These are phyloP conservation scores for Lutjanus erythropterus DNA, from an alignment of 2,113 vertebrate species.

Conservation along the genomic window DNA sequence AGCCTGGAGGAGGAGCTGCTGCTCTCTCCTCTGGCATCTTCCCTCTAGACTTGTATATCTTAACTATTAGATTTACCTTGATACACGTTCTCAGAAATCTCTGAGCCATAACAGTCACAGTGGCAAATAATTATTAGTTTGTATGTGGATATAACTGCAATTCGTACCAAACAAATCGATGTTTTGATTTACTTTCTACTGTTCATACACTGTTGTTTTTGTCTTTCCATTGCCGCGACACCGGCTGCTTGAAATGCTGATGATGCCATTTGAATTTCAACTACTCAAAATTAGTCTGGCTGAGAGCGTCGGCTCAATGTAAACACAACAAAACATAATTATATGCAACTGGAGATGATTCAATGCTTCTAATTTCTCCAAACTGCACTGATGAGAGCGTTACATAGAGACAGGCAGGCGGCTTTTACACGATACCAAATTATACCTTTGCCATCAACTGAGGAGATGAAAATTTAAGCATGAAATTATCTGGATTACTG, in stretches of 20 bases:
- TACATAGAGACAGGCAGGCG: conserved; percentile 6
- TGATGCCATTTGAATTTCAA: conserved; percentile 3
- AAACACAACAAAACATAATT: conserved; percentile 42
- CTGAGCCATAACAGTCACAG: conserved; percentile 23
- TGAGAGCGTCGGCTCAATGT: conserved; percentile 19
- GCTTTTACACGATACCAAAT: conserved; percentile 24
- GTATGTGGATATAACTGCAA: neutral
- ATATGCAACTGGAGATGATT: conserved; percentile 43
- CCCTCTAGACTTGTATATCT: conserved; percentile 23
- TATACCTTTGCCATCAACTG: conserved; percentile 2
- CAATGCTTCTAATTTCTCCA: conserved; percentile 23
- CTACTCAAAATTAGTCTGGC: conserved; percentile 9
- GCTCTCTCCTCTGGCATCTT: conserved; percentile 22
- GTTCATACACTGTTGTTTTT: neutral
- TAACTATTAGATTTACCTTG: conserved; percentile 45
- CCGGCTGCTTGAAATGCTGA: neutral
- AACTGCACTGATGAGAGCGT: conserved; percentile 28
- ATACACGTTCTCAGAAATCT: conserved; percentile 39
- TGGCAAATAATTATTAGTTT: conserved; percentile 5
- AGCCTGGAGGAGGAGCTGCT: conserved; percentile 32
- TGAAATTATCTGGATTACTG: conserved; percentile 17
- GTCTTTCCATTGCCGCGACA: neutral
- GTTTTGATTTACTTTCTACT: neutral
- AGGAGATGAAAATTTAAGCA: conserved; percentile 14
- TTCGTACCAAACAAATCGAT: conserved; percentile 6